A percentile compares a stretch with the other conserved stretches of the same genome.
Conservation (phyloP, 2,113 vertebrate genomes). For the Caracal caracal region DNA sequence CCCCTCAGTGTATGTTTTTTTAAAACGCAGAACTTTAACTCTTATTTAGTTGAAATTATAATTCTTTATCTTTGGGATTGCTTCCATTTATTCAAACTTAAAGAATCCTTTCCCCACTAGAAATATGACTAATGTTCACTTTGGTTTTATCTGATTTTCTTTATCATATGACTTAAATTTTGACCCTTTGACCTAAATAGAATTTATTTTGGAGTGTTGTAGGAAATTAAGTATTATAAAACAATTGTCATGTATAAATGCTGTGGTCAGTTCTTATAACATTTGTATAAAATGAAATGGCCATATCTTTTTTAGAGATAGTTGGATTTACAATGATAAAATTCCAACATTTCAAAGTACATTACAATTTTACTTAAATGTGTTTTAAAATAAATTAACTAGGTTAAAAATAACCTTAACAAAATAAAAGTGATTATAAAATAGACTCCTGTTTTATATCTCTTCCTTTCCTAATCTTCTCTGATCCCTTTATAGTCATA, state of each 20-base stretch:
- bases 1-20: neutral
- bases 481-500: neutral
- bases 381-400: constrained; percentile 33
- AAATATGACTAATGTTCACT: neutral
- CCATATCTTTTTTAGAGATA: constrained; percentile 17
- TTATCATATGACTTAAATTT: constrained; percentile 5
- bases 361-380: neutral
- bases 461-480: constrained; percentile 8
- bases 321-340: neutral
- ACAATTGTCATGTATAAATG: neutral
- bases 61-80: constrained; percentile 16
- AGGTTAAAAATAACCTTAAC: constrained; percentile 32
- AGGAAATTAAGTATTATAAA: neutral
- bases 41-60: constrained; percentile 25
- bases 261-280: neutral
- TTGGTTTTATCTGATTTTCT: neutral
- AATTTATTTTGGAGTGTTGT: neutral
- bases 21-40: neutral
- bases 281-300: neutral
- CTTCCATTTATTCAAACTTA: neutral
- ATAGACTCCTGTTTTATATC: neutral
- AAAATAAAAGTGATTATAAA: constrained; percentile 28
- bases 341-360: neutral
- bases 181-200: neutral
- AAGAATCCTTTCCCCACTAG: neutral